phyloP scores from a whole-genome alignment of 2,797 vertebrate genomes.

The Acanthopagrus latus region DNA sequence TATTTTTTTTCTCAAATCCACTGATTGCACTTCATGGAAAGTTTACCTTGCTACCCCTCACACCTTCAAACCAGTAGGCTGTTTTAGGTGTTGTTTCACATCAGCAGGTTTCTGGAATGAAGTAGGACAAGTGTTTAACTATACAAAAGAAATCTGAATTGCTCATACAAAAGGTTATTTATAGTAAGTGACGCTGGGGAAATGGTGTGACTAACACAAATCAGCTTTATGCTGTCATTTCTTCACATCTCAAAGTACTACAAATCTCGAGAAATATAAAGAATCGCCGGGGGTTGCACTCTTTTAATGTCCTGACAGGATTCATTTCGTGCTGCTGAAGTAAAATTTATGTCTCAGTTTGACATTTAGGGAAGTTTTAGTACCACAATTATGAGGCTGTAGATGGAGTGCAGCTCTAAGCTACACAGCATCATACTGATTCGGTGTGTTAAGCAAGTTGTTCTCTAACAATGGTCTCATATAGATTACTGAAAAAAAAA shows the following conservation, averaged over 20 bases:
- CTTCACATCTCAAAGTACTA: conserved; percentile 3
- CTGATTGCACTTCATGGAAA: neutral
- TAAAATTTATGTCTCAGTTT: conserved; percentile 11
- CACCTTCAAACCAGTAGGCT: neutral
- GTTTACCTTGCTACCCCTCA: neutral
- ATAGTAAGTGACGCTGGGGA: neutral
- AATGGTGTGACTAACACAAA: conserved; percentile 5
- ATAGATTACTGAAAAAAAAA: neutral
- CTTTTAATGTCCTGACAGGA: conserved; percentile 13
- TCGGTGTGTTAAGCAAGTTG: neutral
- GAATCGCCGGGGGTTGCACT: neutral
- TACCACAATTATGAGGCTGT: neutral
- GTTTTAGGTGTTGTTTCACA: neutral
- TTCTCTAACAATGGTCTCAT: neutral
- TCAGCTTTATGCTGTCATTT: conserved; percentile 1
- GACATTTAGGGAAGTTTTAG: conserved; percentile 7
- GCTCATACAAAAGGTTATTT: conserved; percentile 10
- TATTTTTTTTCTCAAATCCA: neutral
- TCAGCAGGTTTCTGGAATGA: neutral
- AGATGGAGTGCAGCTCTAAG: neutral
- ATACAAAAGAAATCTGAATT: neutral
- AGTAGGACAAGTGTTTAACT: neutral
- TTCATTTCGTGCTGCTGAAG: neutral
- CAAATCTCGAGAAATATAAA: conserved; percentile 11
- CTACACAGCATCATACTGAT: neutral